These are phyloP conservation scores for Strigamia maritima DNA, from an alignment of 2,888 invertebrate species.

Conservation along the genomic window DNA sequence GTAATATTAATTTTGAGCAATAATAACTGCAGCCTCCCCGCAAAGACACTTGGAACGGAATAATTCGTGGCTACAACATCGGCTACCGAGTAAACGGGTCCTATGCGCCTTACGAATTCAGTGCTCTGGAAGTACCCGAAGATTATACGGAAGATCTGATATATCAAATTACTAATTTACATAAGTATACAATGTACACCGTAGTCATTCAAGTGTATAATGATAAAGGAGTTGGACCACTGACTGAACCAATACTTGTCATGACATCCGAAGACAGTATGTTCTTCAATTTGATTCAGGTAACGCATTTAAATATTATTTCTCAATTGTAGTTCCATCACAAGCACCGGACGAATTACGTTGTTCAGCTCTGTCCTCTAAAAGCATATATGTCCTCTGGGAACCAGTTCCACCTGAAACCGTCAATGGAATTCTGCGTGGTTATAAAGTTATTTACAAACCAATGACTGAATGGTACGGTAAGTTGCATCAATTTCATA, in stretches of 20 bases:
- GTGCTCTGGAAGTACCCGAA: constrained; percentile 34
- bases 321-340: background rate
- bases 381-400: constrained; percentile 35
- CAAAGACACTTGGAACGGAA: constrained; percentile 34
- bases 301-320: background rate
- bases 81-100: constrained; percentile 5
- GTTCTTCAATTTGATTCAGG: background rate
- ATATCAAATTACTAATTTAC: constrained; percentile 16
- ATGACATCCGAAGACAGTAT: constrained; percentile 37
- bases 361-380: constrained; percentile 27
- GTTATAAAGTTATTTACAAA: constrained; percentile 34
- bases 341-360: constrained; percentile 4
- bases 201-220: constrained; percentile 31
- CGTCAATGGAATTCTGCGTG: constrained; percentile 29
- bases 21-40: background rate
- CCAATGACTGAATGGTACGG: constrained; percentile 35
- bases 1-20: background rate
- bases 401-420: background rate
- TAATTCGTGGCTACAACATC: constrained; percentile 28
- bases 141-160: constrained; percentile 37
- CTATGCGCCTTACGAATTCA: background rate
- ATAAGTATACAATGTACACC: constrained; percentile 12
- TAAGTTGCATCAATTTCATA: background rate
- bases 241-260: background rate
- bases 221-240: constrained; percentile 20